Evolutionary conservation across 2,113 vertebrate species (phyloP).

Genomic region (Microcebus murinus): DNA sequence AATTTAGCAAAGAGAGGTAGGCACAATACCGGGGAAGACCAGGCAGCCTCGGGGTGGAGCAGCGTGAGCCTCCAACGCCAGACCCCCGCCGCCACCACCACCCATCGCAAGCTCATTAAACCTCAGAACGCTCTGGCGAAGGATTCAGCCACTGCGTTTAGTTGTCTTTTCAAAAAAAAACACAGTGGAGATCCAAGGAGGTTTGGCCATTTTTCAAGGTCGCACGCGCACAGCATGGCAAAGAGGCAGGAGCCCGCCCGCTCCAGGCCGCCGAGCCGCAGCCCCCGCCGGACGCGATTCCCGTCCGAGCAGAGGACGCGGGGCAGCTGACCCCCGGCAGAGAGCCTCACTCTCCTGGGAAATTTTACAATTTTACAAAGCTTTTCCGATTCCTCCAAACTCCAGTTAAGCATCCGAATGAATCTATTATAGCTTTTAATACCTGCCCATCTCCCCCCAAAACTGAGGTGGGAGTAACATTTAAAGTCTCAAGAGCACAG

Average conservation of each 20-base stretch:
- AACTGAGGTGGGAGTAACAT: conserved; percentile 43
- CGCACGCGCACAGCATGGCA: not conserved
- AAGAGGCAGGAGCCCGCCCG: not conserved
- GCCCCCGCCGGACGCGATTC: not conserved
- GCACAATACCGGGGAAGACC: not conserved
- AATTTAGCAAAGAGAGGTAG: not conserved
- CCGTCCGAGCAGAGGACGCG: not conserved
- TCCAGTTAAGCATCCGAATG: conserved; percentile 33
- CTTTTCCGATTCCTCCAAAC: conserved; percentile 46
- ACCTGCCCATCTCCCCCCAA: conserved; percentile 13
- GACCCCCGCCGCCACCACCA: too few relatives aligned
- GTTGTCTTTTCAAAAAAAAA: conserved; percentile 60
- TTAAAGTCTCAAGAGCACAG: conserved; percentile 23
- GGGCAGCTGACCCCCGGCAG: not conserved
- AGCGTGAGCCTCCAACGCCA: fast-evolving
- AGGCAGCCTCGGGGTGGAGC: not conserved
- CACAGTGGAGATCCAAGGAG: conserved; percentile 40
- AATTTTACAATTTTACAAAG: conserved; percentile 58
- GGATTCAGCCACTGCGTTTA: not conserved
- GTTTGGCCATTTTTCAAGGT: conserved; percentile 62
- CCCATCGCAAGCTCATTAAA: not conserved
- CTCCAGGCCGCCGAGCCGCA: fast-evolving
- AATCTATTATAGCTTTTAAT: conserved; percentile 37
- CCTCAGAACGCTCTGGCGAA: not conserved
- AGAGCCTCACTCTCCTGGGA: conserved; percentile 28